Evolutionary conservation across 2,888 invertebrate species (phyloP).

Genomic region (Isoperla grammatica): DNA sequence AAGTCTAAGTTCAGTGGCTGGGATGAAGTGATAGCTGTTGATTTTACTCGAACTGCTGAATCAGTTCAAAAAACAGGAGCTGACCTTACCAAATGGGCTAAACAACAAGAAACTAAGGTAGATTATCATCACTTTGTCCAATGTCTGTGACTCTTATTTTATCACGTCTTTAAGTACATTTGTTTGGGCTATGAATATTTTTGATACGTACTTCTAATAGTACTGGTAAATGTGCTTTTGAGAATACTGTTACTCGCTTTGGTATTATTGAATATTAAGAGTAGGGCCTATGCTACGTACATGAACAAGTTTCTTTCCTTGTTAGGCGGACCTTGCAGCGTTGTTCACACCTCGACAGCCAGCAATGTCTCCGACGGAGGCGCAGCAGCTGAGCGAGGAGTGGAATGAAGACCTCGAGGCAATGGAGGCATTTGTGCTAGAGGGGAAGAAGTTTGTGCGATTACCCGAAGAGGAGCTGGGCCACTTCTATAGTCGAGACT

Average conservation of each 20-base stretch:
- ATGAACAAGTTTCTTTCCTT: no score
- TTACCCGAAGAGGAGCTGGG: slow-evolving; percentile 92
- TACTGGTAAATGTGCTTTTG: no score
- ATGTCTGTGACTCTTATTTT: slow-evolving; percentile 5
- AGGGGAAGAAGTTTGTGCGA: slow-evolving; percentile 95
- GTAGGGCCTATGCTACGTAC: no score
- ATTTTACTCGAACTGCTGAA: slow-evolving; percentile 96
- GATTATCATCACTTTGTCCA: no score
- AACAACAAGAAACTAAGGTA: slow-evolving; percentile 78
- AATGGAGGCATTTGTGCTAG: slow-evolving; percentile 96
- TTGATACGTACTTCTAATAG: no score
- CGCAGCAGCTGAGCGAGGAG: slow-evolving; percentile 83
- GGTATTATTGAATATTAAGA: no score
- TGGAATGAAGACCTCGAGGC: slow-evolving; percentile 98
- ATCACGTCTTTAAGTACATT: slow-evolving; percentile 35
- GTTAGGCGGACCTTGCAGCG: slow-evolving; percentile 84
- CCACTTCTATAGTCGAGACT: slow-evolving; percentile 88
- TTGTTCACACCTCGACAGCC: slow-evolving; percentile 93
- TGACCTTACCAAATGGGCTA: slow-evolving; percentile 88
- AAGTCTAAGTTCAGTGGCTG: slow-evolving; percentile 96
- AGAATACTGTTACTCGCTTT: no score
- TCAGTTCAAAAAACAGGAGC: slow-evolving; percentile 95
- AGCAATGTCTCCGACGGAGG: slow-evolving; percentile 76
- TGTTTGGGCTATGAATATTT: no score
- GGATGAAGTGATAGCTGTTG: slow-evolving; percentile 99